phyloP scores from a whole-genome alignment of 2,888 invertebrate species.

The Gasteruption jaculator region DNA sequence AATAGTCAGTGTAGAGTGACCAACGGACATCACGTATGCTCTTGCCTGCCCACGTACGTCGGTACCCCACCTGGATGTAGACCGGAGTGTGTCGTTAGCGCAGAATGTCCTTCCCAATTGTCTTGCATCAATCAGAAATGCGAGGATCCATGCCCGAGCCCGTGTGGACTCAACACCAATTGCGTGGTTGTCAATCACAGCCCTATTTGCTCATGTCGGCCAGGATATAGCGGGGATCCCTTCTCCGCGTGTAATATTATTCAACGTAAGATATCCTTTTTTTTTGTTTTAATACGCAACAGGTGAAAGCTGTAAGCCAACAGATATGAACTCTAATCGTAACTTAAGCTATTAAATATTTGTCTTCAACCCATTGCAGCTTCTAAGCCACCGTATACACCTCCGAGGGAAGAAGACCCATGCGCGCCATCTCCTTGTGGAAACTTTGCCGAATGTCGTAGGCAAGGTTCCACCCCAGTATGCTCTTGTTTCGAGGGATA shows the following conservation, averaged over 20 bases:
- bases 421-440: constrained; percentile 79
- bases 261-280: too few relatives aligned
- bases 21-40: constrained; percentile 71
- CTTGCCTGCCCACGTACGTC: constrained; percentile 66
- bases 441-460: constrained; percentile 73
- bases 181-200: constrained; percentile 65
- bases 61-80: constrained; percentile 75
- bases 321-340: too few relatives aligned
- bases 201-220: constrained; percentile 60
- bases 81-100: constrained; percentile 74
- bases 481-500: constrained; percentile 57
- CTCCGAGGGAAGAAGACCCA: constrained; percentile 56
- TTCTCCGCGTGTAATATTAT: constrained; percentile 75
- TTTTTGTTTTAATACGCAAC: too few relatives aligned
- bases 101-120: constrained; percentile 69
- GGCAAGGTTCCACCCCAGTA: constrained; percentile 52
- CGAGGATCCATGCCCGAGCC: constrained; percentile 57
- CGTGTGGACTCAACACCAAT: constrained; percentile 58
- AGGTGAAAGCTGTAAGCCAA: too few relatives aligned
- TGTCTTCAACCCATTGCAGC: too few relatives aligned
- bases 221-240: constrained; percentile 63
- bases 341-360: too few relatives aligned
- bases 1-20: constrained; percentile 68
- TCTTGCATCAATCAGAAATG: constrained; percentile 80
- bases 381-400: too few relatives aligned